These are phyloP conservation scores for Pocillopora grandis DNA, from an alignment of 92 coral and sea anemone species.

Conservation along the genomic window DNA sequence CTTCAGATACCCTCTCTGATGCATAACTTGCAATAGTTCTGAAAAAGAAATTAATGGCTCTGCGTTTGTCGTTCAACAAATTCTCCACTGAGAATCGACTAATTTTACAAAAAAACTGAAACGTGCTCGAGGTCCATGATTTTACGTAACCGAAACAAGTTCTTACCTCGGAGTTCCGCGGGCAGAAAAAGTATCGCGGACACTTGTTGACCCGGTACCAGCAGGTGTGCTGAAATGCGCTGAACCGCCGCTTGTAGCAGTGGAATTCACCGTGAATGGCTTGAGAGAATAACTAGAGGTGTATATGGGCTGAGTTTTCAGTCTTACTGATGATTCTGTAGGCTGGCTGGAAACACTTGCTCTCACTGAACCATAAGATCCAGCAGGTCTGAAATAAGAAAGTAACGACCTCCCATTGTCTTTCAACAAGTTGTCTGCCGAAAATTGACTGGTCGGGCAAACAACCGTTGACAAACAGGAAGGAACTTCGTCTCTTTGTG, in stretches of 20 bases:
- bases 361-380: neutral
- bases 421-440: no score
- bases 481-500: no score
- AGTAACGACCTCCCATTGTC: no score
- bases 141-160: neutral
- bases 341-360: neutral
- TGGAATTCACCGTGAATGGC: neutral
- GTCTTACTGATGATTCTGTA: neutral
- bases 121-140: no score
- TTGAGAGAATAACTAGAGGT: neutral
- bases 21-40: no score
- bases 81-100: neutral
- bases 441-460: no score
- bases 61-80: neutral
- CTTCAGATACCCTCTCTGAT: no score
- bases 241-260: neutral
- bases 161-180: neutral
- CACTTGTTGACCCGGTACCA: neutral
- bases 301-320: neutral
- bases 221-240: neutral
- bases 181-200: neutral
- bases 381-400: neutral
- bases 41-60: no score
- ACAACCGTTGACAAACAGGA: no score
- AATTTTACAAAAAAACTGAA: no score